Evolutionary conservation across 2,888 invertebrate species (phyloP), one percentile per base, ranked within the genome.

Genomic region (Thereva nobilitata): DNA sequence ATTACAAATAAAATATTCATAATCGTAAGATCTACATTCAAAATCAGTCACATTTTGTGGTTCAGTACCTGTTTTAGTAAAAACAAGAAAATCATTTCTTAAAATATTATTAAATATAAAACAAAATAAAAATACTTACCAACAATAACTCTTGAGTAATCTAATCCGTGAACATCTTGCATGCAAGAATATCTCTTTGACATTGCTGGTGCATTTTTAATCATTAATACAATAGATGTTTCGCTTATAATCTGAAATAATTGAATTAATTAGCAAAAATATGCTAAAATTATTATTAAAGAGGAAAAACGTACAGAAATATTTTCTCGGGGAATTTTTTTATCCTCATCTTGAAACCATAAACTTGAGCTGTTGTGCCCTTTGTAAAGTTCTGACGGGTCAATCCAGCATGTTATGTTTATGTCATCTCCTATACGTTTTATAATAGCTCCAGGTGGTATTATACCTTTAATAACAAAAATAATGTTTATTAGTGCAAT

Each of bases 1-100:
- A 1, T 86, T 84, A 76, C 94, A 95, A 9, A 85, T 88, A 72
- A 94, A 80, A 73, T 85, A 86, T 63, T 89, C 86, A 81, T 90
- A 89, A 77, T 93, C 91, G 71, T 85, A 82, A 8, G 91, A 89
- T 56, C 87, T 80, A 75, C 94, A 95, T 37, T 81, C 81, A 74
- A 94, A 92, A 76, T 91, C 86, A 6, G 81, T 79, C 3, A 92
- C 88, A 72, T 83, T 78, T 68, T 82, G 76, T 0, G 93, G 93
- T 64, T 84, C 82, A 47, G 82, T 80, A 47, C 85, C 86, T 59
- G 83, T 23, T 23, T 23, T 23, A 2, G 23, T 49, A 67, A 66
- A 42, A 40, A 50, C 0, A n/a, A n/a, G n/a, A n/a, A n/a, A n/a
- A 42, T 2, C 7, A 6, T 10, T 9, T 35, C 3, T 49, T 12